Evolutionary conservation across 2,888 invertebrate species (phyloP).

Genomic region (Polietes domitor): DNA sequence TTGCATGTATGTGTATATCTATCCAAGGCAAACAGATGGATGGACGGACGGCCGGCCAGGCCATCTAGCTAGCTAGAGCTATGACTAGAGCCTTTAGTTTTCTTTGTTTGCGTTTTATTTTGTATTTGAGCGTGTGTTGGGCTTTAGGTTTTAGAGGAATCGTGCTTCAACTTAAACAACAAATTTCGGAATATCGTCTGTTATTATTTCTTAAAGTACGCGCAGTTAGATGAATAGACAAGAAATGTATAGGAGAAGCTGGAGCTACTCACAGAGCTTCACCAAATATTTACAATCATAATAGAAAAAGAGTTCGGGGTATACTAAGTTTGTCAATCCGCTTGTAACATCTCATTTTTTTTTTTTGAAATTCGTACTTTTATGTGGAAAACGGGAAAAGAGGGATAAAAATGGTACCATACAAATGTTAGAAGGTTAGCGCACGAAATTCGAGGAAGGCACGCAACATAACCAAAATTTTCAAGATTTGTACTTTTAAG

Average conservation of each 20-base stretch:
- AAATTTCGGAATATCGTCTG: not conserved
- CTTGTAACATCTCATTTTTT: too few species aligned
- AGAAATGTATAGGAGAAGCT: not conserved
- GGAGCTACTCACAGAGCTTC: not conserved
- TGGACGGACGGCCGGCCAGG: not conserved
- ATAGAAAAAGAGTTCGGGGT: too few species aligned
- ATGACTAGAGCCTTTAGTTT: conserved; percentile 15
- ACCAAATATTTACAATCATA: too few species aligned
- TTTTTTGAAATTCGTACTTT: too few species aligned
- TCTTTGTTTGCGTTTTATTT: conserved; percentile 4
- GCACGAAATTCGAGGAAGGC: too few species aligned
- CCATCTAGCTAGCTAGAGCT: not conserved
- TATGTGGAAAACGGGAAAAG: too few species aligned
- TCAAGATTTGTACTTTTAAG: too few species aligned
- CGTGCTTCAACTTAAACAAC: not conserved
- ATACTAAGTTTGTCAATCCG: too few species aligned
- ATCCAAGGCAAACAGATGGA: not conserved
- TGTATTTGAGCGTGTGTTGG: not conserved
- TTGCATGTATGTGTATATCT: not conserved
- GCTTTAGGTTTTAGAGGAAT: not conserved
- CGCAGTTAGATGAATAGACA: not conserved
- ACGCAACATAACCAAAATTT: too few species aligned
- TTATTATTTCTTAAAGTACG: conserved; percentile 1
- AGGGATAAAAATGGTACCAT: too few species aligned
- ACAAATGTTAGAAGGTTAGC: too few species aligned